Conservation (phyloP, 1,140 invertebrate species). For the Acromyrmex charruanus region DNA sequence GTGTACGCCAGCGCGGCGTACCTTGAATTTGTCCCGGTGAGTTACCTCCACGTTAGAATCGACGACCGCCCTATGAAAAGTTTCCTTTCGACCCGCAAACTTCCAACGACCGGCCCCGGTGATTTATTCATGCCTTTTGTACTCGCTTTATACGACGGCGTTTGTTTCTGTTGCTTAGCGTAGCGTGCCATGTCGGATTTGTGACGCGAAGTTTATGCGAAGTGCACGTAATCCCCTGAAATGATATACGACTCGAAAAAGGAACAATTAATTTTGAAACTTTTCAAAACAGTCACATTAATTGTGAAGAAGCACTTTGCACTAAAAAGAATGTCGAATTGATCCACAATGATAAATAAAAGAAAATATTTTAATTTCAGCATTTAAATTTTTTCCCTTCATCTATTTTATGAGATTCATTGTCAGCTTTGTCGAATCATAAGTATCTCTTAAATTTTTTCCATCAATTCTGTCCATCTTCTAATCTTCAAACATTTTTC, state of each 20-base stretch:
- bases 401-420: background rate
- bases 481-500: conserved; percentile 30
- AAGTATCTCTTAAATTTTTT: conserved; percentile 51
- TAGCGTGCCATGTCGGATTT: conserved; percentile 42
- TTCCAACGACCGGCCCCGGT: conserved; percentile 41
- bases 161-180: conserved; percentile 52
- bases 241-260: conserved; percentile 24
- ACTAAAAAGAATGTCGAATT: conserved; percentile 14
- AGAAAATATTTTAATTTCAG: background rate
- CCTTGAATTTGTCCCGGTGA: conserved; percentile 72
- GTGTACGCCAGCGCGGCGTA: conserved; percentile 56
- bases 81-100: conserved; percentile 58
- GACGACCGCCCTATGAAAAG: conserved; percentile 69
- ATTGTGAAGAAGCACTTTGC: conserved; percentile 6
- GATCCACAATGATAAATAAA: background rate
- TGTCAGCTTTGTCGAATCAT: background rate
- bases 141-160: conserved; percentile 38
- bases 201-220: conserved; percentile 51
- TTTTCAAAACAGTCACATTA: conserved; percentile 32
- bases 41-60: conserved; percentile 66
- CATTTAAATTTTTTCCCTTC: background rate
- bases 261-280: conserved; percentile 43
- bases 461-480: background rate
- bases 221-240: conserved; percentile 12
- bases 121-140: conserved; percentile 64